A percentile compares a stretch with the other conserved stretches of the same genome.
Evolutionary conservation across 1,140 invertebrate species (phyloP).

Genomic region (Drosophila melanogaster): DNA sequence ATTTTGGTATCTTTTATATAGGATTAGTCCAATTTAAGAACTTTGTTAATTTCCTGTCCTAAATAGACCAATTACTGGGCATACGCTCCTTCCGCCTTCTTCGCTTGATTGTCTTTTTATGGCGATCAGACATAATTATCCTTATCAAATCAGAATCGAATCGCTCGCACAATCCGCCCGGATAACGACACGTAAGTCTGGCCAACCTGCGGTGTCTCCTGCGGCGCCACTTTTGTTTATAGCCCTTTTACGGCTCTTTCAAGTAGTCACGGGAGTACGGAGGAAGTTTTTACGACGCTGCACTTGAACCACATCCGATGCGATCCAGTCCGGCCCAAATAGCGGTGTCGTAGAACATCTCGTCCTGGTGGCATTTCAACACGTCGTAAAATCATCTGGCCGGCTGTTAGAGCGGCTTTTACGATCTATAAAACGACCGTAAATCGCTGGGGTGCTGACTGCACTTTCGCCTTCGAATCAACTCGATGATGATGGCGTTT

Average conservation of each 20-base stretch:
- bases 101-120: conserved; percentile 42
- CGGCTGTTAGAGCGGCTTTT: conserved; percentile 69
- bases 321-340: conserved; percentile 20
- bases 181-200: conserved; percentile 44
- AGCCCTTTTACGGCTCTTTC: conserved; percentile 74
- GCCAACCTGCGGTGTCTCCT: conserved; percentile 35
- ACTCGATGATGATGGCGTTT: conserved; percentile 62
- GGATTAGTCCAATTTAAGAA: neutral
- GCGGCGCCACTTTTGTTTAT: conserved; percentile 73
- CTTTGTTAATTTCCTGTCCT: neutral
- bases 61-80: conserved; percentile 23
- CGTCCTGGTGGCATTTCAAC: conserved; percentile 66
- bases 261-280: conserved; percentile 48
- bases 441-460: conserved; percentile 64
- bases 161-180: conserved; percentile 32
- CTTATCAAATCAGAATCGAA: conserved; percentile 67
- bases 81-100: conserved; percentile 35
- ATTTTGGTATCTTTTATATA: too few relatives aligned
- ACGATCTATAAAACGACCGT: conserved; percentile 81
- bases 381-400: conserved; percentile 75
- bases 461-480: conserved; percentile 61
- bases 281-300: conserved; percentile 72
- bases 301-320: conserved; percentile 65
- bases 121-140: conserved; percentile 55
- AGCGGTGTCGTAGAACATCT: conserved; percentile 42